Evolutionary conservation across 1,140 invertebrate species (phyloP).

Genomic region (Apis laboriosa): DNA sequence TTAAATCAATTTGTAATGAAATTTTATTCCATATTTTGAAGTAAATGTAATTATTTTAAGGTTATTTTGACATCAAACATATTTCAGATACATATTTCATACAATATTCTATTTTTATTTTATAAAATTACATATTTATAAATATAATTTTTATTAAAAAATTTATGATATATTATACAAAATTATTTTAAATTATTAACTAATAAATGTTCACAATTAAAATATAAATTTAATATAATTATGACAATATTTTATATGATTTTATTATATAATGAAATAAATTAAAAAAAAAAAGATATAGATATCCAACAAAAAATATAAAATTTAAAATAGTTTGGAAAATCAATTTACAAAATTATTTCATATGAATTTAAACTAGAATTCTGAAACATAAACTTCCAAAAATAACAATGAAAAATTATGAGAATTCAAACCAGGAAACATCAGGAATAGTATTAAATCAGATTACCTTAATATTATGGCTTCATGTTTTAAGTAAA

Average conservation of each 20-base stretch:
- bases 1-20: slow-evolving; percentile 38
- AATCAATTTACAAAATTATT: background rate
- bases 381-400: background rate
- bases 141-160: background rate
- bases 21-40: slow-evolving; percentile 28
- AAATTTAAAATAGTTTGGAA: background rate
- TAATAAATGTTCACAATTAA: background rate
- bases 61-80: background rate
- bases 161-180: slow-evolving; percentile 1
- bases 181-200: background rate
- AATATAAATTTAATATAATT: background rate
- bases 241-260: background rate
- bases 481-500: no score
- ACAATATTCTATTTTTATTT: background rate
- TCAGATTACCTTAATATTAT: no score
- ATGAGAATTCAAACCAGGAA: background rate
- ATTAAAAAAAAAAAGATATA: background rate
- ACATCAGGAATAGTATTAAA: no score
- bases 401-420: background rate
- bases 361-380: background rate
- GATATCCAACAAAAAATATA: background rate
- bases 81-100: background rate
- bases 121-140: background rate
- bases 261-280: background rate
- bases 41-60: background rate